phyloP scores from a whole-genome alignment of 2,888 invertebrate genomes.

The Apamea crenata region DNA sequence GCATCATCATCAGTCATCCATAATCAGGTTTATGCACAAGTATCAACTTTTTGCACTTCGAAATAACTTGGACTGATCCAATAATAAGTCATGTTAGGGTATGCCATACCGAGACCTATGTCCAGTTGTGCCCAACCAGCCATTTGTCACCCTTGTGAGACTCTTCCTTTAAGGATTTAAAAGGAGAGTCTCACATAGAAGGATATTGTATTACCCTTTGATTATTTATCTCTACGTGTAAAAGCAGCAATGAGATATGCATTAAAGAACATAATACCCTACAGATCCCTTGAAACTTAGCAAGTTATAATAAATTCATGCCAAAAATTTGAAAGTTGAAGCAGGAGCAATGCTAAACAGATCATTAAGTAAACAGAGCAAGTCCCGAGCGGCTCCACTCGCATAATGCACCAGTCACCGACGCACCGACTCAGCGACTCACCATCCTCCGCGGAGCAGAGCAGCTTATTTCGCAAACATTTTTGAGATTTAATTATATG shows the following conservation, averaged over 20 bases:
- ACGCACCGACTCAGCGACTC: neutral
- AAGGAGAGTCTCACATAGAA: neutral
- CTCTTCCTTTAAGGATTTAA: no score
- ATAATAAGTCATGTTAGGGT: neutral
- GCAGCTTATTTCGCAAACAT: slow-evolving; percentile 28
- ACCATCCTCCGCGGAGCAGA: slow-evolving; percentile 2
- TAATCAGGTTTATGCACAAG: neutral
- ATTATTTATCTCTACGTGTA: neutral
- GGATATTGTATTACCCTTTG: neutral
- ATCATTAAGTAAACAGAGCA: slow-evolving; percentile 45
- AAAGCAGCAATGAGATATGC: neutral
- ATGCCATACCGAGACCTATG: neutral
- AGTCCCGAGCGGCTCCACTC: neutral
- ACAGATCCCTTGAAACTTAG: neutral
- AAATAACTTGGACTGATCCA: neutral
- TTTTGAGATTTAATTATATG: slow-evolving; percentile 46
- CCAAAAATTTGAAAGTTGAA: slow-evolving; percentile 21
- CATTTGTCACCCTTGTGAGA: no score
- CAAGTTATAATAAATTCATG: slow-evolving; percentile 33
- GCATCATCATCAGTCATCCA: no score
- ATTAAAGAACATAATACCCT: neutral
- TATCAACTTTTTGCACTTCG: neutral
- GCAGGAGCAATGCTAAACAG: slow-evolving; percentile 38
- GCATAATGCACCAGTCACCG: slow-evolving; percentile 18
- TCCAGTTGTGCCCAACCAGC: neutral